phyloP scores from a whole-genome alignment of 1,140 invertebrate species.

The Achatina immaculata region DNA sequence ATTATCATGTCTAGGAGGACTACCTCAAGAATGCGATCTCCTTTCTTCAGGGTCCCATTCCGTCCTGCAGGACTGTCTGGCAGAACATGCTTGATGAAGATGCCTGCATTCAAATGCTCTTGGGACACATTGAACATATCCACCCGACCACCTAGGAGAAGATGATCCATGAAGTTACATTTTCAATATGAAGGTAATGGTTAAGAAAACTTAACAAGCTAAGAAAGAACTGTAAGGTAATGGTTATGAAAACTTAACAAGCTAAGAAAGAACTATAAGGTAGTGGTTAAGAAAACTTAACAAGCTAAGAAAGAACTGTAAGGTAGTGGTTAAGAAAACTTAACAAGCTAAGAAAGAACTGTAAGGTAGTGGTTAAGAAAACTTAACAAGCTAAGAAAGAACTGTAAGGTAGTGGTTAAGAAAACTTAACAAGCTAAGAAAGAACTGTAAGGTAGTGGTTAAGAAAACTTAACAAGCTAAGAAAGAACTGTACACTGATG shows the following conservation, averaged over 20 bases:
- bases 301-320: background rate
- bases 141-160: constrained; percentile 75
- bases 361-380: background rate
- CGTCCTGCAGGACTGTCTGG: constrained; percentile 93
- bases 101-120: constrained; percentile 83
- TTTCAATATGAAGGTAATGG: no score
- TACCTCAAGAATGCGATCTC: constrained; percentile 74
- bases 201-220: no score
- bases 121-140: constrained; percentile 72
- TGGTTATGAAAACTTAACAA: background rate
- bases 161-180: no score
- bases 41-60: constrained; percentile 85
- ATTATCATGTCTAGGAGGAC: no score
- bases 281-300: background rate
- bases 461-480: no score
- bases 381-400: background rate
- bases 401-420: background rate
- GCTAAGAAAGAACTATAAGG: background rate
- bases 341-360: background rate
- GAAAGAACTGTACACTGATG: no score
- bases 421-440: background rate
- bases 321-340: background rate
- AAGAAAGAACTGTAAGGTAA: background rate
- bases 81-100: constrained; percentile 98
- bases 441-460: no score